Percentiles rank a stretch among this genome's conserved stretches.
These are phyloP conservation scores for Vollenhovia emeryi DNA, from an alignment of 1,140 invertebrate genomes.

Conservation along the genomic window DNA sequence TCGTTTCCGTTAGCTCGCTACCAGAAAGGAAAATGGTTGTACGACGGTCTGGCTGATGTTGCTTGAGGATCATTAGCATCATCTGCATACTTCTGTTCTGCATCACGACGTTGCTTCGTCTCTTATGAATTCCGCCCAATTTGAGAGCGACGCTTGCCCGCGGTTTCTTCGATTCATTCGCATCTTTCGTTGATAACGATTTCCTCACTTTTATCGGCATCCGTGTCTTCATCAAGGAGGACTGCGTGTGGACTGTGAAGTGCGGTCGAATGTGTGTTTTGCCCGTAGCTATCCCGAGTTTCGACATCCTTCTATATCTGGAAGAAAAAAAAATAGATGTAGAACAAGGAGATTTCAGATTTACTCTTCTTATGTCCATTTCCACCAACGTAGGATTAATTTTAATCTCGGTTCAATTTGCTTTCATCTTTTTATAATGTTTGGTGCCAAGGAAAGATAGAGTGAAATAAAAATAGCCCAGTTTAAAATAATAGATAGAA, in stretches of 20 bases:
- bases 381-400: too few species aligned
- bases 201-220: background rate
- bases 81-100: constrained; percentile 22
- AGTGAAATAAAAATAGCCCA: too few species aligned
- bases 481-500: too few species aligned
- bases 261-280: background rate
- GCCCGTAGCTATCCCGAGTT: background rate
- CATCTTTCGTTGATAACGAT: background rate
- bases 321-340: background rate
- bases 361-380: background rate
- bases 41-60: background rate
- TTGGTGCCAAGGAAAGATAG: too few species aligned
- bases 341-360: background rate
- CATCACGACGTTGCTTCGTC: background rate
- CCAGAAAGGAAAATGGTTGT: background rate
- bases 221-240: constrained; percentile 17
- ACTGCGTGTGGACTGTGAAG: constrained; percentile 2
- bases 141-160: background rate
- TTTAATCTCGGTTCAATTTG: too few species aligned
- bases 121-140: background rate
- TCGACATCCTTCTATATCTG: constrained; percentile 9
- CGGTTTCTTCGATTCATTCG: background rate
- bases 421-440: too few species aligned
- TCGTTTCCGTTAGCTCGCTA: background rate
- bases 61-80: background rate